A percentile compares a stretch with the other conserved stretches of the same genome.
Evolutionary conservation across 2,888 invertebrate species (phyloP).

Genomic region (Stenodema calcarata): DNA sequence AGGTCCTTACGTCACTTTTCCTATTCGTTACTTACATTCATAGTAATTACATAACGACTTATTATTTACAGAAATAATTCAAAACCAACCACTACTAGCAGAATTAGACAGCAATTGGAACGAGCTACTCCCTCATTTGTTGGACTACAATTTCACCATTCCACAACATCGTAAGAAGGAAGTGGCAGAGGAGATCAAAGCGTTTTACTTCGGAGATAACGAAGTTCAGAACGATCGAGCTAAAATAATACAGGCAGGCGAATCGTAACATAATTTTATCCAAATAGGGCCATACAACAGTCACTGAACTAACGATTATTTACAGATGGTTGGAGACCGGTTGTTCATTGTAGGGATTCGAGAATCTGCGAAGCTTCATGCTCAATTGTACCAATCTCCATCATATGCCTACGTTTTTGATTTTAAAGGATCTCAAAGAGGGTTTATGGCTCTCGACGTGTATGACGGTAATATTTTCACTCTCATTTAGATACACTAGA

Average conservation of each 20-base stretch:
- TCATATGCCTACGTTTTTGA: conserved; percentile 58
- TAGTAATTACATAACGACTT: too few species aligned
- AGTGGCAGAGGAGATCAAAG: conserved; percentile 54
- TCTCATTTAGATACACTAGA: background rate
- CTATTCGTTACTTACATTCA: too few species aligned
- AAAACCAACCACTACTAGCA: background rate
- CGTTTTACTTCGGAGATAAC: conserved; percentile 56
- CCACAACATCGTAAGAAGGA: conserved; percentile 49
- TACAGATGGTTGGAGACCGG: conserved; percentile 59
- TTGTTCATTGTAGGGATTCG: conserved; percentile 58
- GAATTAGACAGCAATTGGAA: conserved; percentile 56
- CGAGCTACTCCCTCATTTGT: conserved; percentile 57
- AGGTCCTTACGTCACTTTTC: too few species aligned
- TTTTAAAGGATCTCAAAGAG: conserved; percentile 58
- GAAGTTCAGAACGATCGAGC: background rate
- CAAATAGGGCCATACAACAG: too few species aligned
- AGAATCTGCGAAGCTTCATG: conserved; percentile 57
- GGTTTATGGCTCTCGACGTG: conserved; percentile 23
- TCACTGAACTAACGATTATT: background rate
- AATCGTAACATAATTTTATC: background rate
- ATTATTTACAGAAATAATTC: conserved; percentile 39
- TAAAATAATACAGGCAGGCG: background rate
- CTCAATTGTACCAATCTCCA: conserved; percentile 55
- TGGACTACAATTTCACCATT: conserved; percentile 58
- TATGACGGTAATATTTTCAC: conserved; percentile 23